phyloP scores from a whole-genome alignment of 2,888 invertebrate species.

The Troides oblongomaculatus region DNA sequence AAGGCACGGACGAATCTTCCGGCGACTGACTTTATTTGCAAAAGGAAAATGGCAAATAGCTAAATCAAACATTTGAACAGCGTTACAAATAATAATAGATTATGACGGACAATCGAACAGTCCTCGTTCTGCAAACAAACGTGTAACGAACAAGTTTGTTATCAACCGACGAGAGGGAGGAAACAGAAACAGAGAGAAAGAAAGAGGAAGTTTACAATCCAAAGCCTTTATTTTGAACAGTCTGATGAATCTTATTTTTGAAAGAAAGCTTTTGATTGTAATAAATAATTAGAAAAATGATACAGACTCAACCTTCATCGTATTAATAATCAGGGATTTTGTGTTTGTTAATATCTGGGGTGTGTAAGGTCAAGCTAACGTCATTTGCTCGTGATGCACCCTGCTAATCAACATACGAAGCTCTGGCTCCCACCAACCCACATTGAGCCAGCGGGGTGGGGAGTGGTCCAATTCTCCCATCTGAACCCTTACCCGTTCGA shows the following conservation, averaged over 20 bases:
- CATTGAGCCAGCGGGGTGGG: no score
- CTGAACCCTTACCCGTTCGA: no score
- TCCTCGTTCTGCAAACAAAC: neutral
- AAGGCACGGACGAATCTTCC: constrained; percentile 10
- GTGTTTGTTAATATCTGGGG: no score
- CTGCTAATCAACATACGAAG: no score
- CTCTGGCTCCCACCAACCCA: no score
- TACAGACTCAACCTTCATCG: no score
- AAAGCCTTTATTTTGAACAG: neutral
- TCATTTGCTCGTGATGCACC: no score
- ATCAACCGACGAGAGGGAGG: neutral
- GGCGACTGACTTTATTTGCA: constrained; percentile 16
- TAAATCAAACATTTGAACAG: constrained; percentile 20
- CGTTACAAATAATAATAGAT: constrained; percentile 30
- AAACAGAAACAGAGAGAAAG: no score
- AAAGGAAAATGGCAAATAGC: constrained; percentile 20
- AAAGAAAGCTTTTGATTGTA: neutral
- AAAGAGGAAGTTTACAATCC: neutral
- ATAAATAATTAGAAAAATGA: no score
- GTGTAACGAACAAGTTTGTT: neutral
- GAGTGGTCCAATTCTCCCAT: no score
- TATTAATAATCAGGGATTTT: no score
- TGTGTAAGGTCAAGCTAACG: no score
- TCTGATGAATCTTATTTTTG: neutral
- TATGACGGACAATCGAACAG: constrained; percentile 16